Evolutionary conservation across 30 jellyfish, hydroid and myxozoan species (phyloP), one percentile per base, ranked within the genome.

Genomic region (Catostylus mosaicus): DNA sequence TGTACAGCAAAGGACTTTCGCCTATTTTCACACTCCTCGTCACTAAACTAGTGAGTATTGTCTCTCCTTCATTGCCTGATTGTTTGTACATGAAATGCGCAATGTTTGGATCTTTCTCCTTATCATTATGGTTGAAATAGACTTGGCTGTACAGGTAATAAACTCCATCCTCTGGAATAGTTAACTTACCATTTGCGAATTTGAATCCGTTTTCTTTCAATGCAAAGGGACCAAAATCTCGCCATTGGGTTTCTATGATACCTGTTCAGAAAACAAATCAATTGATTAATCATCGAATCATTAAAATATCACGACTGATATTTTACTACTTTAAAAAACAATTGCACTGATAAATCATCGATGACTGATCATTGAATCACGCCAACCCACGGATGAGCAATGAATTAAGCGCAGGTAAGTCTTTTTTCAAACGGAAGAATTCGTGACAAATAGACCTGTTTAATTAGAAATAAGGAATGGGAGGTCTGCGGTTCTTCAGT

Each of bases 81-180:
- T 29, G 24, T 29, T 81, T 51, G 81, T 84, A 84, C 83, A 84
- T 50, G 32, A 60, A 84, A 62, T 84, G 94, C 0, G 68, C 75
- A 63, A 84, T 72, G 68, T 47, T 66, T 27, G 94, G 78, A 51
- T 84, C 94, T 32, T 56, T 36, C 7, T 20, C 34, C 1, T 7
- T 22, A 54, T 84, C 88, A 26, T 40, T 50, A 46, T 73, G 88
- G 6, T 61, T 19, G 40, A 84, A 73, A 65, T 84, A 84, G 24
- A 84, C 78, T 33, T 84, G 94, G 59, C 94, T 84, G 30, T 84
- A 84, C 63, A 84, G 67, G 52, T 73, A 73, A 45, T 84, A 84
- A 1, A 65, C 30, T 0, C 94, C 94, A 4, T 50, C 75, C 48
- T 73, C 88, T 9, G 94, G 94, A 30, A 84, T 63, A 1, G 20